Percentiles rank a stretch among this genome's conserved stretches.
Evolutionary conservation across 2,113 vertebrate species (phyloP).

Genomic region (Tychaedon coryphoeus): DNA sequence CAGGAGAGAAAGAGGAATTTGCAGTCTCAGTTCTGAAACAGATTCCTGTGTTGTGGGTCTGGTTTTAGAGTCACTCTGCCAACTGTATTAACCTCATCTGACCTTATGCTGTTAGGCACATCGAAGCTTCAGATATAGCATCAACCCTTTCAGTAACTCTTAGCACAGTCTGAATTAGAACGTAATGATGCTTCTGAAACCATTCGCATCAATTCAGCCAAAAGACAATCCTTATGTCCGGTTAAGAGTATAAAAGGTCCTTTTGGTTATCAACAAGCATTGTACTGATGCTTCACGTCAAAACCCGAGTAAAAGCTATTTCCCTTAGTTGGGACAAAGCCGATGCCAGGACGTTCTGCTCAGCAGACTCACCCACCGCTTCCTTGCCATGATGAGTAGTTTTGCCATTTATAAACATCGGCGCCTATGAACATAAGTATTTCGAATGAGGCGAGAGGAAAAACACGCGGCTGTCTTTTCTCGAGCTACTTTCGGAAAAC

Average conservation of each 20-base stretch:
- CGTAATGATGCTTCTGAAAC: neutral
- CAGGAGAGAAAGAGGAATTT: neutral
- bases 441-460: neutral
- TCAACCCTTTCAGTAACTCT: neutral
- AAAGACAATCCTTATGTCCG: neutral
- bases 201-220: neutral
- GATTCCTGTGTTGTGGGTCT: neutral
- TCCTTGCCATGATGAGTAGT: neutral
- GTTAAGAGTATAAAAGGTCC: neutral
- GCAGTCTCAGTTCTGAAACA: neutral
- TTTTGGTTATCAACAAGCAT: neutral
- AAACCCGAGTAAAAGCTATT: neutral
- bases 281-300: rapidly evolving
- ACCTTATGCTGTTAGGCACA: neutral
- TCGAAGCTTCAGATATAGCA: rapidly evolving
- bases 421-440: neutral
- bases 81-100: neutral
- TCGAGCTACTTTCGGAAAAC: neutral
- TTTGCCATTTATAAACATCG: neutral
- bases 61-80: neutral
- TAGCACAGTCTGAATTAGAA: neutral
- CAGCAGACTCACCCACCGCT: neutral
- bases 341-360: neutral
- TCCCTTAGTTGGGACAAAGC: neutral
- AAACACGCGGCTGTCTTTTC: neutral